These are phyloP conservation scores for Popillia japonica DNA, from an alignment of 1,140 invertebrate genomes.

Conservation along the genomic window DNA sequence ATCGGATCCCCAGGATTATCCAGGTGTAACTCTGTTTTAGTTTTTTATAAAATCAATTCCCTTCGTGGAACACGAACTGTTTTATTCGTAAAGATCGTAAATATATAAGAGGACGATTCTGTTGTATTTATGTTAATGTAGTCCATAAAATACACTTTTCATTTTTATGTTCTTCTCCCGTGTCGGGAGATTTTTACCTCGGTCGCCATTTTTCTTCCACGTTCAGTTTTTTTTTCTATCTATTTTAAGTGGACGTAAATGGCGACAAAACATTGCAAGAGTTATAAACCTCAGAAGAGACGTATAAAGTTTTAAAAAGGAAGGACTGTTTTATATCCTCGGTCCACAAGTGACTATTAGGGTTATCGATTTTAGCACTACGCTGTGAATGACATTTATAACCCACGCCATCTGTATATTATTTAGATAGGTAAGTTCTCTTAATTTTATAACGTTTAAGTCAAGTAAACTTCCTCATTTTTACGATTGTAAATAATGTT, in stretches of 20 bases:
- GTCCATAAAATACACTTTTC: constrained; percentile 1
- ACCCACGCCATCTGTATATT: no score
- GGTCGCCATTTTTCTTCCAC: background rate
- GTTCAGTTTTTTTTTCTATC: background rate
- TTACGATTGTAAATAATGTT: no score
- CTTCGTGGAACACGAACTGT: background rate
- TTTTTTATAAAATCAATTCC: no score
- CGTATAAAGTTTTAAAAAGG: background rate
- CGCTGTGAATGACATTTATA: constrained; percentile 8
- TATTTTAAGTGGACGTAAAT: constrained; percentile 15
- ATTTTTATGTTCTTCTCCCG: background rate
- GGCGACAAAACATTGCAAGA: background rate
- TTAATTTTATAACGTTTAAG: no score
- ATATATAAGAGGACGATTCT: background rate
- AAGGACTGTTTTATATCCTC: background rate
- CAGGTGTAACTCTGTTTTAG: no score
- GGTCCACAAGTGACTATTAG: background rate
- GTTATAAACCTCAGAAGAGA: background rate
- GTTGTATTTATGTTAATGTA: constrained; percentile 2
- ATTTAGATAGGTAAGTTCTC: no score
- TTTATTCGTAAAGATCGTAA: background rate
- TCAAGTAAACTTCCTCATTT: no score
- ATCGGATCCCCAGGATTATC: no score
- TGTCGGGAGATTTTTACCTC: background rate
- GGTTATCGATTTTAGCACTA: background rate